Percentiles rank a stretch among this genome's conserved stretches.
These are phyloP conservation scores for Xylocopa sonorina DNA, from an alignment of 1,140 invertebrate genomes.

Conservation along the genomic window DNA sequence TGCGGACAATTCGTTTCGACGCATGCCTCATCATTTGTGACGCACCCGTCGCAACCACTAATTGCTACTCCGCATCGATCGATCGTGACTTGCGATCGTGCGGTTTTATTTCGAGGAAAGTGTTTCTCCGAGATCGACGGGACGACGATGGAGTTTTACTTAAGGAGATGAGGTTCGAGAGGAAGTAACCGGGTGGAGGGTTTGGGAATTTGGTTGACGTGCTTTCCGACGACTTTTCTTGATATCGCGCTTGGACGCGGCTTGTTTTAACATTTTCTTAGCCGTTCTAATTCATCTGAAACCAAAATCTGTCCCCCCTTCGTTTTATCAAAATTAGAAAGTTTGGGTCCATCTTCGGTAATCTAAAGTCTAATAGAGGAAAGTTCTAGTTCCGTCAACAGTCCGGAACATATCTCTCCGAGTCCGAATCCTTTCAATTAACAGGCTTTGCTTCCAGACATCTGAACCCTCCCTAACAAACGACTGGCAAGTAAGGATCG, in stretches of 20 bases:
- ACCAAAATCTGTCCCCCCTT: no score
- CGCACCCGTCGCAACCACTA: no score
- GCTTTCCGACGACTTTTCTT: background rate
- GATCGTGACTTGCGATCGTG: background rate
- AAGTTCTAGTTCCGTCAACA: no score
- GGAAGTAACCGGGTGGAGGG: background rate
- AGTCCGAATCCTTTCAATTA: no score
- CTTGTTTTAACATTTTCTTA: no score
- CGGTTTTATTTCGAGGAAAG: background rate
- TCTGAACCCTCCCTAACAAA: no score
- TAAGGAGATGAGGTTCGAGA: background rate
- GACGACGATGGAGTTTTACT: background rate
- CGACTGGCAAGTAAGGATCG: background rate
- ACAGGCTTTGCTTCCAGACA: no score
- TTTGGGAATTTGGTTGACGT: background rate
- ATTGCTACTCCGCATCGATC: slow-evolving; percentile 36
- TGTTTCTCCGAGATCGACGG: background rate
- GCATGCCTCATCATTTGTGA: slow-evolving; percentile 19
- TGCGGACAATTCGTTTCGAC: slow-evolving; percentile 57
- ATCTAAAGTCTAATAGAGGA: no score
- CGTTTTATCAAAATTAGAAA: no score
- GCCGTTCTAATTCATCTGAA: no score
- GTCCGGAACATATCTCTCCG: no score
- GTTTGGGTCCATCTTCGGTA: no score
- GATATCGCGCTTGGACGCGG: background rate